phyloP scores from a whole-genome alignment of 2,797 vertebrate genomes.

The Tarsius wallacei region DNA sequence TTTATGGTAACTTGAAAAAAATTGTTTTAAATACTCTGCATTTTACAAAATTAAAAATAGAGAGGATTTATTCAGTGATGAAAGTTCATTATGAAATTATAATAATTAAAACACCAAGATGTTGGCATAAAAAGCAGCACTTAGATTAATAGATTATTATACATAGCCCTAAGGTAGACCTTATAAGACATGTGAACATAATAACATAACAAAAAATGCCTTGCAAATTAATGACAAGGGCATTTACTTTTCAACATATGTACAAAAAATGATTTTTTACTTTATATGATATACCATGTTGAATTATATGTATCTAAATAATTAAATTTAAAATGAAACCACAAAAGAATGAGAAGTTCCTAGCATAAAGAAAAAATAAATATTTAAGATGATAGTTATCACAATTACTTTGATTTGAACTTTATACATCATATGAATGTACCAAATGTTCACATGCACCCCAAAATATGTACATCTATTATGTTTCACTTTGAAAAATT shows the following conservation, averaged over 20 bases:
- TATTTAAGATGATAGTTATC: background rate
- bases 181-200: background rate
- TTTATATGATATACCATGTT: background rate
- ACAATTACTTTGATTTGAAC: background rate
- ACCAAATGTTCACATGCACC: background rate
- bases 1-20: background rate
- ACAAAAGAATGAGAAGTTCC: background rate
- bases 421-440: background rate
- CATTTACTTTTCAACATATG: background rate
- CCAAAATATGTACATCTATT: background rate
- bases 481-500: background rate
- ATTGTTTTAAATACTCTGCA: background rate
- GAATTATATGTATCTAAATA: background rate
- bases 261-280: background rate
- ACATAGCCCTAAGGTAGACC: background rate
- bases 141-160: background rate
- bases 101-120: background rate
- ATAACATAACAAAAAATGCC: background rate
- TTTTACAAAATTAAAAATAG: background rate
- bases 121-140: background rate
- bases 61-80: background rate
- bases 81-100: background rate
- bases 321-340: slow-evolving; percentile 27
- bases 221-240: background rate
- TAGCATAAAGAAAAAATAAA: background rate